These are phyloP conservation scores for Andrena bicolor DNA, from an alignment of 2,888 invertebrate species.

Conservation along the genomic window DNA sequence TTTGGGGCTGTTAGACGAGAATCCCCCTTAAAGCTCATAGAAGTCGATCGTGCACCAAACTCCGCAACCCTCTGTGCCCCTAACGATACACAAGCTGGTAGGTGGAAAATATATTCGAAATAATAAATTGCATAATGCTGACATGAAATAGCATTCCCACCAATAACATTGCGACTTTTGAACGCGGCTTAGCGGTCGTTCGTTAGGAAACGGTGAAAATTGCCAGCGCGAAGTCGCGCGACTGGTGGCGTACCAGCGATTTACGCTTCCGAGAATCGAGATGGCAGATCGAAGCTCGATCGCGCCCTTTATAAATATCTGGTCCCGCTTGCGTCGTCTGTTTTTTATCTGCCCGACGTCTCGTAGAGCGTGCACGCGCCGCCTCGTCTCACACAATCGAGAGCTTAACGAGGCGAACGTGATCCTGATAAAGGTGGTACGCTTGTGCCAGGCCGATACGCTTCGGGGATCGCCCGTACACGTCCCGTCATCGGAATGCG, in stretches of 20 bases:
- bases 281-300: constrained; percentile 38
- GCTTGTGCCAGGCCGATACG: constrained; percentile 27
- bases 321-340: constrained; percentile 43
- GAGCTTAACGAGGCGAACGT: constrained; percentile 62
- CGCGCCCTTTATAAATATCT: constrained; percentile 54
- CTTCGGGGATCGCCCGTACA: constrained; percentile 39
- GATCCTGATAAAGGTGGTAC: constrained; percentile 57
- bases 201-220: not conserved
- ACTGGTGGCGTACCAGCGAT: not conserved
- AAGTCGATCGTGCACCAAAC: too few species aligned
- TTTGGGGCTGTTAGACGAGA: too few species aligned
- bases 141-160: not conserved
- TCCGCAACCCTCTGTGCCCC: too few species aligned
- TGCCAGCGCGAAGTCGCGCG: not conserved
- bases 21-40: too few species aligned
- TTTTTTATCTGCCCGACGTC: constrained; percentile 28
- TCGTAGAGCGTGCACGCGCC: constrained; percentile 17
- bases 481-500: constrained; percentile 46
- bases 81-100: too few species aligned
- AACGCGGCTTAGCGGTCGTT: constrained; percentile 1
- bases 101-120: not conserved
- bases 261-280: constrained; percentile 49
- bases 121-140: not conserved
- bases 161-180: not conserved
- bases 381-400: constrained; percentile 54